Evolutionary conservation across 2,113 vertebrate genomes (phyloP).

Genomic region (Pelecanoides urinatrix): DNA sequence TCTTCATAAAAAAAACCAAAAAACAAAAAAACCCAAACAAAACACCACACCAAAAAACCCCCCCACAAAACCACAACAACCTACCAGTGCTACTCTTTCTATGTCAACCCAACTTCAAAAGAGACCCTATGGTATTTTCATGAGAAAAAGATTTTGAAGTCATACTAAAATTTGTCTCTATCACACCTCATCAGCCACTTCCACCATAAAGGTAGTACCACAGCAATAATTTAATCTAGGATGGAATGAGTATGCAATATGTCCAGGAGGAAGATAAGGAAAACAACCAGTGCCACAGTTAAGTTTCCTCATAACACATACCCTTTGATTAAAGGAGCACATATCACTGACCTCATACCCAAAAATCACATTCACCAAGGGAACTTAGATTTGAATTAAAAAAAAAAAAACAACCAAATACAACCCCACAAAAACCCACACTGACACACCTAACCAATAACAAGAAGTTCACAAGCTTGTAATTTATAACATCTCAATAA

Average conservation of each 20-base stretch:
- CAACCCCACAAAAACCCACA: rapidly evolving
- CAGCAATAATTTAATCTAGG: neutral
- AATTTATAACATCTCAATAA: neutral
- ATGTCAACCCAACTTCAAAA: neutral
- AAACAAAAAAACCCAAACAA: too few relatives aligned
- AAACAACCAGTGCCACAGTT: neutral
- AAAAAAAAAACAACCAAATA: neutral
- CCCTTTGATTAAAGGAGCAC: neutral
- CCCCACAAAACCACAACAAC: too few relatives aligned
- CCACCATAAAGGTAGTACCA: neutral
- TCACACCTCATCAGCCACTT: neutral
- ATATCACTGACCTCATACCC: neutral
- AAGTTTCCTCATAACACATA: neutral
- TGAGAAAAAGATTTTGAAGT: neutral
- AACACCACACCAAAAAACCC: too few relatives aligned
- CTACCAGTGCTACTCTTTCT: neutral
- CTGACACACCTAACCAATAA: neutral
- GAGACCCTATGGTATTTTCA: neutral
- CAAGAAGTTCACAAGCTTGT: neutral
- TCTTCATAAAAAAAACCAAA: too few relatives aligned
- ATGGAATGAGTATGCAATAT: neutral
- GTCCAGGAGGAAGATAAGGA: neutral
- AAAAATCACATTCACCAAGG: neutral
- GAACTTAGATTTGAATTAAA: neutral
- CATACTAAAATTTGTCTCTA: neutral